Evolutionary conservation across 1,140 invertebrate species (phyloP).

Genomic region (Drosophila triauraria): DNA sequence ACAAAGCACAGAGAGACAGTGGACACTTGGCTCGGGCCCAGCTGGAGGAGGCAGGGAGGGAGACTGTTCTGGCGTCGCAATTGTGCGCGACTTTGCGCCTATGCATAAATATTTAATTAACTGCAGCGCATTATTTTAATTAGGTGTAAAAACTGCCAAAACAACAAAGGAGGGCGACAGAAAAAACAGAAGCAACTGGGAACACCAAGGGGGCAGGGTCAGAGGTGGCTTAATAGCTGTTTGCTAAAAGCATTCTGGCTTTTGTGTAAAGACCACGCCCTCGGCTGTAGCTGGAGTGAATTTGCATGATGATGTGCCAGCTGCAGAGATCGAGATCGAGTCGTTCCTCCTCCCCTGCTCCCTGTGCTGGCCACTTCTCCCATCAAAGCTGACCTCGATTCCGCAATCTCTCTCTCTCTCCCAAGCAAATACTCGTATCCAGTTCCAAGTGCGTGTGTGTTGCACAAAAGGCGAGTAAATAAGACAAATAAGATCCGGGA

Average conservation of each 20-base stretch:
- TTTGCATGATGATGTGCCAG: conserved; percentile 23
- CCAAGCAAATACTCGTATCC: conserved; percentile 50
- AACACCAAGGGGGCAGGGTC: background rate
- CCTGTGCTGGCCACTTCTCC: conserved; percentile 1
- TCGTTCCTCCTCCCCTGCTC: background rate
- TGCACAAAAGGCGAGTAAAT: conserved; percentile 54
- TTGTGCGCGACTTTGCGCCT: conserved; percentile 64
- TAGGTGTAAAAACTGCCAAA: conserved; percentile 76
- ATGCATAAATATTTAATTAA: conserved; percentile 85
- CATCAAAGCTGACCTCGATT: conserved; percentile 71
- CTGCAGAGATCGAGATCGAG: conserved; percentile 4
- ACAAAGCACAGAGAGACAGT: conserved; percentile 9
- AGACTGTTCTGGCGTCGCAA: conserved; percentile 32
- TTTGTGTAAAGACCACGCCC: conserved; percentile 27
- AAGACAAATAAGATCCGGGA: conserved; percentile 35
- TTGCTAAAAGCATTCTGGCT: conserved; percentile 46
- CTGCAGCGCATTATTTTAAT: conserved; percentile 85
- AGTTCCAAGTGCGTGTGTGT: conserved; percentile 18
- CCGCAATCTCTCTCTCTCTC: conserved; percentile 44
- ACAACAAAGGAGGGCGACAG: conserved; percentile 27
- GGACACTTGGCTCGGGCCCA: conserved; percentile 35
- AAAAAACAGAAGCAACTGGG: background rate
- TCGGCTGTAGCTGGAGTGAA: background rate
- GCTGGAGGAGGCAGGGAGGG: background rate
- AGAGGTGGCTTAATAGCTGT: conserved; percentile 44